Conservation (phyloP, 1,140 invertebrate species). For the Episyrphus balteatus region DNA sequence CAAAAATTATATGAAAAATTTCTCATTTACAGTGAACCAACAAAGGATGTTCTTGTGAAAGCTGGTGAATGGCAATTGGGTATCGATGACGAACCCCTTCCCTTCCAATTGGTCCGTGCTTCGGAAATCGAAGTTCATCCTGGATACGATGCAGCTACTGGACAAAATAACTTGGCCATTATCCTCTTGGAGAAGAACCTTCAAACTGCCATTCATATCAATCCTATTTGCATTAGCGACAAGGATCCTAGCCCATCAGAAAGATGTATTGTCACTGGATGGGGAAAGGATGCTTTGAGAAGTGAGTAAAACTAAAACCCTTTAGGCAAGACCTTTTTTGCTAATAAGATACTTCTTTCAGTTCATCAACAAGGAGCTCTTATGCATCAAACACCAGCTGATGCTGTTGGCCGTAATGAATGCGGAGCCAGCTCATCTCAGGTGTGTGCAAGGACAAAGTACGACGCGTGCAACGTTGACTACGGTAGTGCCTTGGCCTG, state of each 20-base stretch:
- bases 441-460: slow-evolving; percentile 41
- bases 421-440: slow-evolving; percentile 21
- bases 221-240: slow-evolving; percentile 57
- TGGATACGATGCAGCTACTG: slow-evolving; percentile 47
- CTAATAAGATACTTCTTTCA: slow-evolving; percentile 5
- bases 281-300: slow-evolving; percentile 67
- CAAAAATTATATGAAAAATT: not conserved
- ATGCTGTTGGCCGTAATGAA: slow-evolving; percentile 36
- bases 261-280: slow-evolving; percentile 65
- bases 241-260: slow-evolving; percentile 38
- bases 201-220: slow-evolving; percentile 57
- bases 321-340: slow-evolving; percentile 6
- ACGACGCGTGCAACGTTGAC: slow-evolving; percentile 55
- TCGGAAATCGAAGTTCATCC: slow-evolving; percentile 60
- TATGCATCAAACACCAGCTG: slow-evolving; percentile 60
- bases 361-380: slow-evolving; percentile 58
- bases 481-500: slow-evolving; percentile 67
- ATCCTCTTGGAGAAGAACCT: slow-evolving; percentile 49
- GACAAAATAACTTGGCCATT: slow-evolving; percentile 61
- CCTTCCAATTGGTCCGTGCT: slow-evolving; percentile 63
- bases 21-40: slow-evolving; percentile 15
- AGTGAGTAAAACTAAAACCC: slow-evolving; percentile 41
- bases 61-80: slow-evolving; percentile 78
- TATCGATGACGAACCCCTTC: slow-evolving; percentile 63
- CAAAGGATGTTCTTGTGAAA: slow-evolving; percentile 57